phyloP scores from a whole-genome alignment of 30 jellyfish, hydroid and myxozoan species.

The Mastigias papua region DNA sequence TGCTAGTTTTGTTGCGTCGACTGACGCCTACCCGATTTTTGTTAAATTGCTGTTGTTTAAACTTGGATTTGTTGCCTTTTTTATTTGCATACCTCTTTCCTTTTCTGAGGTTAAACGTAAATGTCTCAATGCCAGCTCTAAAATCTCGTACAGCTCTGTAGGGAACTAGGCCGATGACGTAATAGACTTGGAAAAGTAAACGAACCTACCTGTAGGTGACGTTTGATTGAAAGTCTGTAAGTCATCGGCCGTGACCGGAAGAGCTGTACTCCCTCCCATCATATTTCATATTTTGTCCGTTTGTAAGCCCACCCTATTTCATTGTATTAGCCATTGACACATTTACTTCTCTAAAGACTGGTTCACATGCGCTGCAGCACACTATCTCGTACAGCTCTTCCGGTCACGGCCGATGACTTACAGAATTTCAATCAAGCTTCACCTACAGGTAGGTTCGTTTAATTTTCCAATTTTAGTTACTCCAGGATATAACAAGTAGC shows the following conservation, averaged over 20 bases:
- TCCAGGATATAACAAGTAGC: conserved; percentile 8
- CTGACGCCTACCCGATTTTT: neutral
- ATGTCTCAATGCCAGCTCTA: conserved; percentile 54
- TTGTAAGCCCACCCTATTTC: neutral
- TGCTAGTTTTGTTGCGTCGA: neutral
- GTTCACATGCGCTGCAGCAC: conserved; percentile 18
- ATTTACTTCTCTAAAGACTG: conserved; percentile 48
- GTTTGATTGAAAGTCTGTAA: conserved; percentile 50
- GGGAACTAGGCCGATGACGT: conserved; percentile 55
- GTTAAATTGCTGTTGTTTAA: neutral
- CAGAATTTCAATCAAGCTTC: conserved; percentile 46
- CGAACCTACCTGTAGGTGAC: conserved; percentile 60
- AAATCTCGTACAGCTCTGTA: conserved; percentile 48
- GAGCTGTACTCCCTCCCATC: conserved; percentile 13
- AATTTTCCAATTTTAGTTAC: neutral
- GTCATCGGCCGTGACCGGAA: conserved; percentile 41
- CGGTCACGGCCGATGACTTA: conserved; percentile 51
- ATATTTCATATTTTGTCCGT: neutral
- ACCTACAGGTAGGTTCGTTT: conserved; percentile 14
- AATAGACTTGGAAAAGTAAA: conserved; percentile 28
- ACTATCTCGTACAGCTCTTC: conserved; percentile 55
- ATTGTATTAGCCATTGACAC: neutral
- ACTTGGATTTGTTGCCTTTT: neutral
- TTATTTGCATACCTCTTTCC: too few relatives aligned
- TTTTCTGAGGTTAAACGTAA: neutral